phyloP scores from a whole-genome alignment of 2,113 vertebrate species.

The Pseudonaja textilis region DNA sequence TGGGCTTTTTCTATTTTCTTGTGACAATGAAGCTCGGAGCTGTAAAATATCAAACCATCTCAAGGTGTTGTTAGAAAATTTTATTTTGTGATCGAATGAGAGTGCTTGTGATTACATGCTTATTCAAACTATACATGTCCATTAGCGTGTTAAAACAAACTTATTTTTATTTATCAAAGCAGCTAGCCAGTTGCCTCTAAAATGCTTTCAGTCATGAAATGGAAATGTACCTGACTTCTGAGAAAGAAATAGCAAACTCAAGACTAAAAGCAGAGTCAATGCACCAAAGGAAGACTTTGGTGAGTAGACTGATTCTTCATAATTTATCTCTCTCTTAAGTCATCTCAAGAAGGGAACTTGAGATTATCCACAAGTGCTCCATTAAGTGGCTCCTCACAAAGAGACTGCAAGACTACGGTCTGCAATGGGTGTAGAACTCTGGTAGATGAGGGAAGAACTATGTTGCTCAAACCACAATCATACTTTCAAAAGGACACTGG shows the following conservation, averaged over 20 bases:
- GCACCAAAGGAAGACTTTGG: neutral
- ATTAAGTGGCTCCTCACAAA: neutral
- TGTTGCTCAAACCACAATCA: neutral
- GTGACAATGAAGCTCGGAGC: neutral
- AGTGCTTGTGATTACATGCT: neutral
- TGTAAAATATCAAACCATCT: neutral
- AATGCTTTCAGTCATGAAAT: neutral
- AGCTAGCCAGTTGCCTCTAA: neutral
- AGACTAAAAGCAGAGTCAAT: neutral
- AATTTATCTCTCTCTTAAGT: neutral
- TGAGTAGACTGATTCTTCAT: neutral
- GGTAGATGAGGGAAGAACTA: neutral
- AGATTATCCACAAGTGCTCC: neutral
- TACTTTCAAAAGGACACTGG: neutral
- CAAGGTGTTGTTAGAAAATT: neutral
- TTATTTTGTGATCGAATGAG: neutral
- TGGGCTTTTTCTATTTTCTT: neutral
- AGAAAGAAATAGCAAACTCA: neutral
- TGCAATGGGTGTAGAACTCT: neutral
- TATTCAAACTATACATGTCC: neutral
- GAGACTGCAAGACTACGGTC: neutral
- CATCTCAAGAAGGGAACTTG: neutral
- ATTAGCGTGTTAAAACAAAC: neutral
- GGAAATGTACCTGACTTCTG: neutral
- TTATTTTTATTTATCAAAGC: neutral